Conservation (phyloP, 2,888 invertebrate species). For the Cephus nigrinus region DNA sequence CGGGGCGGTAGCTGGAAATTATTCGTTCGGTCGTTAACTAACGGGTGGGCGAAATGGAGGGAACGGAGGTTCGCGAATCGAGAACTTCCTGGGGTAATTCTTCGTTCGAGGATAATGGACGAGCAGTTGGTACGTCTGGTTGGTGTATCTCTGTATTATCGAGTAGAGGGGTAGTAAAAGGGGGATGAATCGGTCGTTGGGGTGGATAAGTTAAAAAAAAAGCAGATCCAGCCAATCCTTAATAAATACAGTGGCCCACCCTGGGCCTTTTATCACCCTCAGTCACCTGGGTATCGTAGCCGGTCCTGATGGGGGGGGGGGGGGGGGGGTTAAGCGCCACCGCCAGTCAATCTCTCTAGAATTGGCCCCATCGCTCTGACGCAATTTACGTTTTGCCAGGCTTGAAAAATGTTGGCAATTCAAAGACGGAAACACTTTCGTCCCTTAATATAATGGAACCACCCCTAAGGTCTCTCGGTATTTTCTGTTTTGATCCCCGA, state of each 20-base stretch:
- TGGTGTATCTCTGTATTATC: not conserved
- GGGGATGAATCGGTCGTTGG: not conserved
- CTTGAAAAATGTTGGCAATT: conserved; percentile 39
- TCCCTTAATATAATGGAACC: not conserved
- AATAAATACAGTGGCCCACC: not conserved
- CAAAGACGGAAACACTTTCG: conserved; percentile 22
- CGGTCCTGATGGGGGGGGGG: not conserved
- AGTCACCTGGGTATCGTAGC: not conserved
- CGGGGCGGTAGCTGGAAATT: not conserved
- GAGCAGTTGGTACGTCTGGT: not conserved
- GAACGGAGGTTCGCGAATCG: not conserved
- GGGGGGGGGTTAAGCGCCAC: not conserved
- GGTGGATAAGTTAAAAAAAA: not conserved
- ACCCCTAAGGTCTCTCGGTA: too few relatives aligned
- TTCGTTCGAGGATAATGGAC: not conserved
- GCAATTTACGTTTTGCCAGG: conserved; percentile 42
- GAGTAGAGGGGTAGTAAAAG: not conserved
- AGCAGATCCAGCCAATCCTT: not conserved
- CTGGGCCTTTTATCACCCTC: not conserved
- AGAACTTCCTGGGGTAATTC: not conserved
- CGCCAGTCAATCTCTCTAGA: conserved; percentile 23
- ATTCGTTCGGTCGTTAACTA: not conserved
- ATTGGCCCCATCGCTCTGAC: conserved; percentile 44
- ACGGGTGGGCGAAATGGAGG: not conserved
- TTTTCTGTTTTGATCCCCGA: not conserved